Evolutionary conservation across 1,140 invertebrate species (phyloP), one percentile per base, ranked within the genome.

Genomic region (Scaptomyza montana): DNA sequence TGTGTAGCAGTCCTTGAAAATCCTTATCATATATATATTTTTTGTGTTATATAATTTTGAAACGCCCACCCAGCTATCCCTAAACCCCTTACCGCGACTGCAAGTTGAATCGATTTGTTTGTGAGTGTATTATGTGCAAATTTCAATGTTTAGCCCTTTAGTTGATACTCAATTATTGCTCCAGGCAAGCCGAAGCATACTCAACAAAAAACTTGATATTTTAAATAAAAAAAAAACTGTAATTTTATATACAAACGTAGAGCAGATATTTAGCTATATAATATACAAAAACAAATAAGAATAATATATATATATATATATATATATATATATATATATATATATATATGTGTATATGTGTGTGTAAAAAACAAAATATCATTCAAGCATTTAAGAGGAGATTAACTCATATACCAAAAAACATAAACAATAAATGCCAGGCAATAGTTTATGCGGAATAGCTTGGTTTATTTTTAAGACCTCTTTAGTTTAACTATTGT

Each of bases 371-470:
- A 53, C 21, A 41, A 49, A 33, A 50, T 36, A 68, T 47, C 49
- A 25, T 61, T 45, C 61, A 67, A 60, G 78, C 78, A 85, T 81
- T 86, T 81, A 85, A 74, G 61, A 59, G 25, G 46, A 47, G 64
- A 63, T 41, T 28, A 51, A 64, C 71, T 63, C 55, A 76, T 54
- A 81, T 78, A 85, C 82, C 82, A 87, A 87, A 87, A 87, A 70
- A 74, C 39, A 54, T 59, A 65, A 56, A 47, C 59, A 59, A 39
- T 53, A 46, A 67, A 25, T 63, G 54, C 30, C 60, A 51, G 55
- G 36, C 67, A 69, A 67, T 36, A 54, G 74, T 47, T 28, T 47
- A 30, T 60, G 67, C 74, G 66, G 59, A 80, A 60, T 78, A 80
- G 80, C 69, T 79, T 21, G 59, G 72, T 79, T 65, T 84, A 76